Evolutionary conservation across 2,888 invertebrate species (phyloP), one percentile per base, ranked within the genome.

Genomic region (Parnassius smintheus): DNA sequence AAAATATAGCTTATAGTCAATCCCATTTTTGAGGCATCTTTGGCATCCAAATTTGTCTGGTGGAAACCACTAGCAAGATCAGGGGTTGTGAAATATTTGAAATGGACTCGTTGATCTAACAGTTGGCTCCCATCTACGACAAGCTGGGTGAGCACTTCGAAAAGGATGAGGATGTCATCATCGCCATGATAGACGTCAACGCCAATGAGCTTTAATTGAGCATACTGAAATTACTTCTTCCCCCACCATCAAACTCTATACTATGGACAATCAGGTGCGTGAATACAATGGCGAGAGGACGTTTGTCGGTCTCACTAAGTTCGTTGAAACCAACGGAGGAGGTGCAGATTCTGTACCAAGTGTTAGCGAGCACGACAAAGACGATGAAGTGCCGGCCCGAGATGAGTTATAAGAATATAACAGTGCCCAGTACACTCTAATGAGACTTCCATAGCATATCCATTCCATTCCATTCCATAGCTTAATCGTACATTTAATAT

Each of bases 171-270:
- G 94, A 95, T 69, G 93, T 99, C 67, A 94, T 99, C 58, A 96
- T 99, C 82, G 99, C 99, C 76, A 99, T 99, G 93, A 99, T 99
- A 94, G 99, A 99, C 92, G 96, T 99, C 67, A 99, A 99, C 62
- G 96, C 95, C 81, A 99, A 99, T 90, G 99, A 99, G 92, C 92
- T 99, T 18, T 18, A 18, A 18, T 18, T 73, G 98, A 98, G 79
- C 97, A 98, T 91, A 96, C 98, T 63, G 98, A 98, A 92, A 95
- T 99, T 82, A 94, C 95, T 70, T 97, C 96, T 74, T 99, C 98
- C 96, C 98, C 98, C 66, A 98, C 98, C 68, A 94, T 99, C 85
- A 98, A 97, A 80, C 93, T 97, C 77, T 99, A 98, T 94, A 96
- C 96, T 75, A 99, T 98, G 92, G 96, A 96, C 75, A 98, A 98